Base-by-base conservation (phyloP, 2,888 invertebrate species). In the Odontomyia ornata region DNA sequence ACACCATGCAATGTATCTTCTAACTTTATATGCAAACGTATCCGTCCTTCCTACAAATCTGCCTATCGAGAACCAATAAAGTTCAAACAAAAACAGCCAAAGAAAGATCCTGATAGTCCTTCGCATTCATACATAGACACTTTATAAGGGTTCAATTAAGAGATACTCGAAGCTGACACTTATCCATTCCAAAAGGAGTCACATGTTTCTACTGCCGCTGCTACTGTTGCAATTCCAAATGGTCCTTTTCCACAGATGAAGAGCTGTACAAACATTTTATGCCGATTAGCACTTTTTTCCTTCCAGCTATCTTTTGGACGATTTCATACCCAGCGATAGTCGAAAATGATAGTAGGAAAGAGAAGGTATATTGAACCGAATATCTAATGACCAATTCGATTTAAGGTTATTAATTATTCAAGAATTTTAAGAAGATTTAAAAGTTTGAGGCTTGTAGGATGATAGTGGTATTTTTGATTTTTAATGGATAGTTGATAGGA, bases 181-280 rank as follows among this genome's bases (percentile, higher is more conserved):
- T 67, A 18, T 43, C 4, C 36, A 15, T 67, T 21, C 18, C 23
- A 7, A 36, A 18, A 43, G 21, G 36, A 36, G 36, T 36, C 9
- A 5, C 36, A 36, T 9, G 9, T n/a, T n/a, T n/a, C n/a, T n/a
- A n/a, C 9, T 36, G 36, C 5, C 36, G 36, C 36, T 36, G 3
- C 36, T 36, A 36, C 36, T 36, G 36, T 5, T 9, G 36, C 36
- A 5, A 5, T 36, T 36, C 36, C 36, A 5, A 36, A 9, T 52
- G 52, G 7, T 52, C 52, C 52, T 52, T 13, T 13, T 7, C 7
- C 2, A 9, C 11, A 18, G 36, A 67, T 67, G 67, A 69, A 69
- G 69, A 69, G 69, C 47, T 69, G 25, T 69, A n/a, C 69, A 69
- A 69, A 69, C 69, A 69, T 69, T 69, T 69, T 47, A 30, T 67